Evolutionary conservation across 1,140 invertebrate genomes (phyloP), one percentile per base, ranked within the genome.

Genomic region (Grapholita molesta): DNA sequence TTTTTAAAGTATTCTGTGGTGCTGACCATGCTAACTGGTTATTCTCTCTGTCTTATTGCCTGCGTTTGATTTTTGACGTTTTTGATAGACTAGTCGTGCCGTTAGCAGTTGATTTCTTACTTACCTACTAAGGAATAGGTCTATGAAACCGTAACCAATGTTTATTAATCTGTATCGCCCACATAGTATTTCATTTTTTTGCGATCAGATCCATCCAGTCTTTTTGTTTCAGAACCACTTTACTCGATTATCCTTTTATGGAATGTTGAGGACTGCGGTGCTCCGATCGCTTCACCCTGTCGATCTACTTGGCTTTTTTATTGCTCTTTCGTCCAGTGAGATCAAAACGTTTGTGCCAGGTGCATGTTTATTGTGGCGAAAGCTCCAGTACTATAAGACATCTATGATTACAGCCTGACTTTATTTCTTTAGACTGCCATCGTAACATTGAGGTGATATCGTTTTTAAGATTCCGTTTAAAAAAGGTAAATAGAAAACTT

Each of bases 221-320:
- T 61, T 61, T 61, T 61, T 61, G 55, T 61, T 61, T 61, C 25
- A 18, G 55, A 61, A 61, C 55, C 55, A 61, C 55, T 61, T 61
- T 61, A 28, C 24, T 28, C 55, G 1, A 15, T 61, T 61, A 30
- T 15, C 55, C 55, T 28, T 61, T 61, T 61, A 61, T 28, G 55
- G 55, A 61, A 61, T 61, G 55, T 61, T 61, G n/a, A n/a, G n/a
- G n/a, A n/a, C n/a, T n/a, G 55, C 11, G 55, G 55, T 61, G n/a
- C 55, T 61, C n/a, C 24, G 53, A 55, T 55, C 53, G 53, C 21
- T 55, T 55, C 53, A 28, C 24, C 53, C 25, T 61, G 24, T 30
- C 55, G 55, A 25, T 61, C 55, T 61, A 61, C 55, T 61, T 61
- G 18, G 24, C 3, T 61, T 61, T 61, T 57, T 24, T 57, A 25